These are phyloP conservation scores for Athalia cordata DNA, from an alignment of 2,888 invertebrate species.

Conservation along the genomic window DNA sequence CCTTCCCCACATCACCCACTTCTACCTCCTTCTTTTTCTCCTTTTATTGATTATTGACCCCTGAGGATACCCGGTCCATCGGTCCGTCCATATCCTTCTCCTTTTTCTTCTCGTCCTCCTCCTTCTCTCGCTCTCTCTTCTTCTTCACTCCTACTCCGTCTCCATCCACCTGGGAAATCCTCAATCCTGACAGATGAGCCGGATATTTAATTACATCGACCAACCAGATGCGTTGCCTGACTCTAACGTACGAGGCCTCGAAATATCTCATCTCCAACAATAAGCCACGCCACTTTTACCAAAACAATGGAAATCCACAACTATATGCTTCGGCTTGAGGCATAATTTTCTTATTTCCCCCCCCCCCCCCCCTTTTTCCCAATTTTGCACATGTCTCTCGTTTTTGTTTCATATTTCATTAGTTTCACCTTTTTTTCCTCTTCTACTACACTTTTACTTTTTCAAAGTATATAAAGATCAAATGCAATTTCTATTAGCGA, in stretches of 20 bases:
- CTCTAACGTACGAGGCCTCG: slow-evolving; percentile 1
- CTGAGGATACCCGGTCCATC: slow-evolving; percentile 39
- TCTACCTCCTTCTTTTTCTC: slow-evolving; percentile 47
- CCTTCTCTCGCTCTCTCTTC: slow-evolving; percentile 16
- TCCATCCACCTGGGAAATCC: slow-evolving; percentile 60
- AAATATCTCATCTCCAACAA: not conserved
- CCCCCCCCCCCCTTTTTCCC: too few species aligned
- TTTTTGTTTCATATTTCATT: not conserved
- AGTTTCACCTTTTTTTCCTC: slow-evolving; percentile 29
- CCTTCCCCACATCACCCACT: not conserved
- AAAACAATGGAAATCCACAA: not conserved
- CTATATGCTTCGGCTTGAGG: not conserved
- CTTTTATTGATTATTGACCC: slow-evolving; percentile 68
- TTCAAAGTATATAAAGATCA: slow-evolving; percentile 54
- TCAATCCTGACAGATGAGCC: slow-evolving; percentile 57
- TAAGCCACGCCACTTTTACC: too few species aligned
- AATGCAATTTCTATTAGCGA: slow-evolving; percentile 64
- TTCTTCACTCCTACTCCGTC: not conserved
- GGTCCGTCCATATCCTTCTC: slow-evolving; percentile 22
- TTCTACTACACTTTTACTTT: slow-evolving; percentile 40
- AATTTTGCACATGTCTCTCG: not conserved
- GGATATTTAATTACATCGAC: slow-evolving; percentile 59
- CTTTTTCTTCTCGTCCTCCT: slow-evolving; percentile 20
- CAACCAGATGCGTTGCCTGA: slow-evolving; percentile 30
- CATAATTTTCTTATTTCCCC: not conserved